Evolutionary conservation across 1,140 invertebrate genomes (phyloP).

Genomic region (Sycobia sp.): DNA sequence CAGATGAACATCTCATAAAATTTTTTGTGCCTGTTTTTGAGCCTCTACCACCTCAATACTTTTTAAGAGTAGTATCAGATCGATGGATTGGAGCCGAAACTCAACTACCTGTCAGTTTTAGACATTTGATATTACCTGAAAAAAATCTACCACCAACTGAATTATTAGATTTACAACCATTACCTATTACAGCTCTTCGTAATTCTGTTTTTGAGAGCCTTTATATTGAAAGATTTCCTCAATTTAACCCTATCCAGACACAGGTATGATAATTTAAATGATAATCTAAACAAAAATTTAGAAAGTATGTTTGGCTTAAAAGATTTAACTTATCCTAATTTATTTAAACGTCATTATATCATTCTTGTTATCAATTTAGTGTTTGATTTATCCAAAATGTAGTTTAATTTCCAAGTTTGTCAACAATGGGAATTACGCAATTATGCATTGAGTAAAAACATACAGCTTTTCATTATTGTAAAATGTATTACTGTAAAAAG

Average conservation of each 20-base stretch:
- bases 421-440: too few species aligned
- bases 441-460: too few species aligned
- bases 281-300: neutral
- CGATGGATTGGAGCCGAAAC: constrained; percentile 93
- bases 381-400: too few species aligned
- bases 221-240: constrained; percentile 85
- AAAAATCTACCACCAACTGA: constrained; percentile 98
- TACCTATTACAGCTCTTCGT: constrained; percentile 84
- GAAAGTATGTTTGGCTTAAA: neutral
- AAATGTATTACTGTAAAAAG: too few species aligned
- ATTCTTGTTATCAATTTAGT: neutral
- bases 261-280: constrained; percentile 63
- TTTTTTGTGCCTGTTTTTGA: constrained; percentile 99
- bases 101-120: constrained; percentile 95
- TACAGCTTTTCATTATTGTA: too few species aligned
- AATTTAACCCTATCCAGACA: constrained; percentile 99
- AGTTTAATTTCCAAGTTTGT: too few species aligned
- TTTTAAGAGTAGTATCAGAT: constrained; percentile 81
- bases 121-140: constrained; percentile 96
- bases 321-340: too few species aligned
- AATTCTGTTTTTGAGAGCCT: constrained; percentile 86
- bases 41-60: constrained; percentile 97
- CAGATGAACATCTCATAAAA: constrained; percentile 95
- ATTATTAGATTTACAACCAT: constrained; percentile 94
- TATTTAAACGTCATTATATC: neutral